These are phyloP conservation scores for Turritopsis dohrnii DNA, from an alignment of 30 jellyfish, hydroid and myxozoan genomes.

Conservation along the genomic window DNA sequence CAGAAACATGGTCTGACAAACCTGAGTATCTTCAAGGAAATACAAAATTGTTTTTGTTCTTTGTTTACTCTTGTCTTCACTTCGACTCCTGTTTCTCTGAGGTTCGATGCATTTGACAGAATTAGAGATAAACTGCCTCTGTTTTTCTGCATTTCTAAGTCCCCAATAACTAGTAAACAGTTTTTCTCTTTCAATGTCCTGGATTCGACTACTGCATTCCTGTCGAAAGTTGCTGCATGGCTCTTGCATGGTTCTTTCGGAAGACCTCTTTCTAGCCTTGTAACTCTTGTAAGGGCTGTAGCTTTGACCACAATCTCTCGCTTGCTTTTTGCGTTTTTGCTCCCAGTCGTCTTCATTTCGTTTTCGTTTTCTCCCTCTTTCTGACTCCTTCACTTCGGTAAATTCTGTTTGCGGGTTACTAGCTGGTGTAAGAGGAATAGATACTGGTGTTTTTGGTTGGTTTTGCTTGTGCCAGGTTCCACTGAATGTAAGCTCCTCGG, in stretches of 20 bases:
- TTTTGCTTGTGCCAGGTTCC: not conserved
- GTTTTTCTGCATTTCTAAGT: not conserved
- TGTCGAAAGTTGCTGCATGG: not conserved
- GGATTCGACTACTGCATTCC: not conserved
- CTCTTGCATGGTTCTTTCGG: not conserved
- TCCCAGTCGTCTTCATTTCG: conserved; percentile 3
- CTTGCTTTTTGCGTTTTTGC: conserved; percentile 2
- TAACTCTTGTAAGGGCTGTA: conserved; percentile 6
- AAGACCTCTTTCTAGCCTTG: not conserved
- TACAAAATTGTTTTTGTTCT: not conserved
- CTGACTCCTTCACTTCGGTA: conserved; percentile 1
- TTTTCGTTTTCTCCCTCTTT: not conserved
- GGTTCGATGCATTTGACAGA: not conserved
- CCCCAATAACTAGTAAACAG: not conserved
- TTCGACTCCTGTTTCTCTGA: not conserved
- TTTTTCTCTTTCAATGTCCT: not conserved
- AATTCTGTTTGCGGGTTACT: not conserved
- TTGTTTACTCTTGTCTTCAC: not conserved
- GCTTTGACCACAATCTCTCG: conserved; percentile 8
- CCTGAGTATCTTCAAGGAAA: not conserved
- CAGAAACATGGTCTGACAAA: not conserved
- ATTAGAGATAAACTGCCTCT: not conserved
- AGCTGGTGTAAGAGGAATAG: not conserved
- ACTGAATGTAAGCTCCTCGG: conserved; percentile 1
- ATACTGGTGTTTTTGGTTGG: conserved; percentile 1